Base-by-base conservation (phyloP, 2,888 invertebrate genomes). In the Meganola albula region DNA sequence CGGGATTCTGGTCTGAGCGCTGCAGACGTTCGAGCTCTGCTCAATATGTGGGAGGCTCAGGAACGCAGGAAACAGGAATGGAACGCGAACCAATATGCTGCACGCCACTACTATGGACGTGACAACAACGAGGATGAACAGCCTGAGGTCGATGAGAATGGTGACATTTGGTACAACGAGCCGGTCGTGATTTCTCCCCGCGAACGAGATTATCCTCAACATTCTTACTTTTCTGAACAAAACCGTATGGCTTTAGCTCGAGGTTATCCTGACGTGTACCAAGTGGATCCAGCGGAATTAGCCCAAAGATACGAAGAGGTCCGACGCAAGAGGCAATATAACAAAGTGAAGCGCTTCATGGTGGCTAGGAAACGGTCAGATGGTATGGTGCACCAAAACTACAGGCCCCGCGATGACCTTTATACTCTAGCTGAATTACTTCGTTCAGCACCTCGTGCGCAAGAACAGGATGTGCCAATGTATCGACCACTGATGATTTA, bases 401-500 rank as follows among this genome's bases (percentile, higher is more conserved):
- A 83, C 54, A 58, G 84, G 37, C 82, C 87, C 41, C 83, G 87
- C 23, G 89, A 89, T 43, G 89, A 89, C 52, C 80, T 88, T 26
- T 89, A 89, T 64, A 88, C 88, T 1, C 71, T 90, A 28, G 88
- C 89, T 4, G 89, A 89, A 53, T 72, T 90, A 25, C 71, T 90
- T 33, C 80, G 84, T 45, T 80, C 87, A 4, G 74, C 84, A n/a
- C 86, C 85, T 1, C 67, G 82, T 28, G 87, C 85, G 24, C 82
- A 79, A 63, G 89, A 87, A 44, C 86, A 88, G 41, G 88, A 88
- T 37, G 77, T 88, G 29, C 89, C 90, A 25, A 74, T 89, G 3
- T 88, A 88, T 61, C 89, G 88, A 63, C 87, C 90, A 64, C 79
- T 89, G 70, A 85, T 90, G 66, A 83, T 90, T 61, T 90, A 89